Percentiles rank a stretch among this genome's conserved stretches.
phyloP scores from a whole-genome alignment of 2,888 invertebrate species.

The Lepas anatifera region DNA sequence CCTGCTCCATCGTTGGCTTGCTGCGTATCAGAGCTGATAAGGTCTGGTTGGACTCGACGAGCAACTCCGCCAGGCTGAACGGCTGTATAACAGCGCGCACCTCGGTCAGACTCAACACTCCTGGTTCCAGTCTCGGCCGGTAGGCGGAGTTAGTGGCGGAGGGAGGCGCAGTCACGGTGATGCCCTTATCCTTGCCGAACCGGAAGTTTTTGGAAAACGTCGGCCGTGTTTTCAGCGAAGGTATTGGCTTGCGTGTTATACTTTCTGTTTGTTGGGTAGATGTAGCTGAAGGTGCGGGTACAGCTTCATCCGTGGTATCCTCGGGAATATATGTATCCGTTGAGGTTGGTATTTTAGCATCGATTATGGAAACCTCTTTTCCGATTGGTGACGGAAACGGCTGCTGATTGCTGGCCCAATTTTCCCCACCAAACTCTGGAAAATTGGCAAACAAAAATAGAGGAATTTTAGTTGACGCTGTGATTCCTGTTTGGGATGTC shows the following conservation, averaged over 20 bases:
- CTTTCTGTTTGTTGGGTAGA: too few species aligned
- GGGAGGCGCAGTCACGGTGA: not conserved
- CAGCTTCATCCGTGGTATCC: too few species aligned
- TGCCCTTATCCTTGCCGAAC: not conserved
- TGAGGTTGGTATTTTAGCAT: too few species aligned
- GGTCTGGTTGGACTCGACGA: not conserved
- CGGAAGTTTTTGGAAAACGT: not conserved
- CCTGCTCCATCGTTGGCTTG: not conserved
- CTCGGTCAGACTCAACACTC: not conserved
- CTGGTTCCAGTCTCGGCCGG: too few species aligned
- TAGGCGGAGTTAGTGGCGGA: not conserved
- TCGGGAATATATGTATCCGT: too few species aligned
- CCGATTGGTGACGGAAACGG: too few species aligned
- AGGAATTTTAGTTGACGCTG: not conserved
- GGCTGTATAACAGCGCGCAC: not conserved
- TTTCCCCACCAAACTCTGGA: not conserved
- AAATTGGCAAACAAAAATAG: constrained; percentile 1
- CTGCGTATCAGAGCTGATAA: not conserved
- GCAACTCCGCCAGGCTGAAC: not conserved
- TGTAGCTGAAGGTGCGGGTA: too few species aligned
- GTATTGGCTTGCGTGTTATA: not conserved
- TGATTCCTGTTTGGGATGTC: too few species aligned
- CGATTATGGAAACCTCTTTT: too few species aligned
- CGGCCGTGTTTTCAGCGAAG: not conserved
- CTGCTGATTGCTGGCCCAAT: not conserved